A percentile compares a stretch with the other conserved stretches of the same genome.
These are phyloP conservation scores for Melanostoma scalare DNA, from an alignment of 2,888 invertebrate species.

Conservation along the genomic window DNA sequence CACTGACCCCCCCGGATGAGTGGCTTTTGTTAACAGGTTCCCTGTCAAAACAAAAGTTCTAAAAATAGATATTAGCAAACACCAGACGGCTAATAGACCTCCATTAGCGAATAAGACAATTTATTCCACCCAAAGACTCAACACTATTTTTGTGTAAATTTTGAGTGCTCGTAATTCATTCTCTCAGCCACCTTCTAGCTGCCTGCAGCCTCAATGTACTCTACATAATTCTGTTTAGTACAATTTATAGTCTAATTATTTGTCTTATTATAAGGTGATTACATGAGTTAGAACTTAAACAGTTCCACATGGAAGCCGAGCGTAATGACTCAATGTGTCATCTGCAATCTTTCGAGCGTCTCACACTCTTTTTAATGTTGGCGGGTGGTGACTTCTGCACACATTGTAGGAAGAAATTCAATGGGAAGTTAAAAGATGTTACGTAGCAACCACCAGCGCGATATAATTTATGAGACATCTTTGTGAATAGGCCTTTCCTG, in stretches of 20 bases:
- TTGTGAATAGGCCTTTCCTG: too few species aligned
- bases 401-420: too few species aligned
- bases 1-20: conserved; percentile 2
- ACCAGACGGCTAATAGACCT: background rate
- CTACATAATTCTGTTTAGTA: conserved; percentile 3
- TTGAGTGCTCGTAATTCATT: background rate
- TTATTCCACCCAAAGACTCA: too few species aligned
- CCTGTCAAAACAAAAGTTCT: conserved; percentile 9
- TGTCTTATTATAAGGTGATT: conserved; percentile 44
- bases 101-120: background rate
- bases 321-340: conserved; percentile 36
- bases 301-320: conserved; percentile 24
- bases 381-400: too few species aligned
- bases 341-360: conserved; percentile 30
- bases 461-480: too few species aligned
- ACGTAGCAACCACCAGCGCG: too few species aligned
- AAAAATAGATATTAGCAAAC: conserved; percentile 12
- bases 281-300: conserved; percentile 24
- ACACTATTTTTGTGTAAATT: background rate
- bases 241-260: conserved; percentile 36
- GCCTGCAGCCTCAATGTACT: conserved; percentile 10
- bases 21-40: conserved; percentile 15
- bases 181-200: background rate
- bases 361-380: background rate
- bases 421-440: too few species aligned